phyloP scores from a whole-genome alignment of 2,797 vertebrate species.

The Acrocephalus scirpaceus region DNA sequence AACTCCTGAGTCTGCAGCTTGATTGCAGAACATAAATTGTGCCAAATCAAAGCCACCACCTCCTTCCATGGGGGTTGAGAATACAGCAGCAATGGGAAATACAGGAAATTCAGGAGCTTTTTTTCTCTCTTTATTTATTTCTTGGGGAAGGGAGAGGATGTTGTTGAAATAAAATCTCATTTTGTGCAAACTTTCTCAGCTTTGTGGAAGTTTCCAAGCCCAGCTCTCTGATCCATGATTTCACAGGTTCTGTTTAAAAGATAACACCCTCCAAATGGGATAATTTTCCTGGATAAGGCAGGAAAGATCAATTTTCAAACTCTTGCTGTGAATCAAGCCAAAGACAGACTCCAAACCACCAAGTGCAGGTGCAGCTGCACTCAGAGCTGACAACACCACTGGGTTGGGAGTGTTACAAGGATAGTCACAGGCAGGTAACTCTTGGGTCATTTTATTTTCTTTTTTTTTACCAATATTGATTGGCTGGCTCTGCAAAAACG shows the following conservation, averaged over 20 bases:
- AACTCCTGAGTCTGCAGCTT: not conserved
- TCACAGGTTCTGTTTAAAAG: not conserved
- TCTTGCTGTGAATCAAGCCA: not conserved
- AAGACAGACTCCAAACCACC: not conserved
- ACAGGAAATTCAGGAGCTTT: fast-evolving
- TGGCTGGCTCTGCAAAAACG: not conserved
- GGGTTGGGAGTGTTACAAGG: not conserved
- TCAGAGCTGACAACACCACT: not conserved
- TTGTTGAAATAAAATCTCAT: not conserved
- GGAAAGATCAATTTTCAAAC: not conserved
- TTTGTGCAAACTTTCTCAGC: not conserved
- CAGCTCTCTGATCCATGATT: not conserved
- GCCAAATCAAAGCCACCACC: not conserved
- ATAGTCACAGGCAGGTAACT: not conserved
- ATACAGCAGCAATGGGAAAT: not conserved
- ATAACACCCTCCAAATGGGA: not conserved
- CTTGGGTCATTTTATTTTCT: not conserved
- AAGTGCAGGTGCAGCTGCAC: not conserved
- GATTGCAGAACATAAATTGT: not conserved
- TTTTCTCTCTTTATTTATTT: not conserved
- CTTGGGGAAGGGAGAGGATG: not conserved
- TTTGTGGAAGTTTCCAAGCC: not conserved
- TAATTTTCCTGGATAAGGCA: not conserved
- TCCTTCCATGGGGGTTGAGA: not conserved
- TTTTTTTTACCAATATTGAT: not conserved